A percentile compares a stretch with the other conserved stretches of the same genome.
Evolutionary conservation across 2,113 vertebrate species (phyloP).

Genomic region (Camelus dromedarius): DNA sequence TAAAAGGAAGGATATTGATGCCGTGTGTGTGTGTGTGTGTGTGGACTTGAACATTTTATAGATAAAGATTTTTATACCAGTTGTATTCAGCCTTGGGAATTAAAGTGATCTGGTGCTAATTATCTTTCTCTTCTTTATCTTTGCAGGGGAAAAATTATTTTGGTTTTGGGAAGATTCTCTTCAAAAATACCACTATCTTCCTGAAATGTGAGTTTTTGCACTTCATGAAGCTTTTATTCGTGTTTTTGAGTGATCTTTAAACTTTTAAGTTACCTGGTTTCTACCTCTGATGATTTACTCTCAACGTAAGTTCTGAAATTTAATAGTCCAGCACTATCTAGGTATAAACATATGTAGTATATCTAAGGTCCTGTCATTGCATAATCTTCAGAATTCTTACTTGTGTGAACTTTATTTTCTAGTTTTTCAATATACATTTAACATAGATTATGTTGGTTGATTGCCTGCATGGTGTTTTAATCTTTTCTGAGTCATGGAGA

Average conservation of each 20-base stretch:
- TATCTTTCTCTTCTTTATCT: slow-evolving; percentile 67
- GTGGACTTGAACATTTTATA: slow-evolving; percentile 22
- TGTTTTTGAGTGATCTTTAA: slow-evolving; percentile 29
- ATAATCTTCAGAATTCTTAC: slow-evolving; percentile 14
- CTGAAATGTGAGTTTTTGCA: slow-evolving; percentile 89
- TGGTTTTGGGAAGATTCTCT: slow-evolving; percentile 91
- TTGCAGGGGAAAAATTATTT: slow-evolving; percentile 87
- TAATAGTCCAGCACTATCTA: background rate
- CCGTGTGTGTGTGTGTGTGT: background rate
- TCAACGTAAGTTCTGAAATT: slow-evolving; percentile 25
- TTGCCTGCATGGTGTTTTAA: slow-evolving; percentile 34
- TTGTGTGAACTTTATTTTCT: slow-evolving; percentile 51
- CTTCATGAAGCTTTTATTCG: slow-evolving; percentile 59
- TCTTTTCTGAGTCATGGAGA: background rate
- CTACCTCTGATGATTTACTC: background rate
- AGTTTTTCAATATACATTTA: background rate
- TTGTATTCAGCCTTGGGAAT: background rate
- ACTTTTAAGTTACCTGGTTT: slow-evolving; percentile 46
- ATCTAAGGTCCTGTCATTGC: slow-evolving; percentile 27
- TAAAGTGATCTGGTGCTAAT: slow-evolving; percentile 52
- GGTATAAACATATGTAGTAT: background rate
- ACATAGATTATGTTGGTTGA: background rate
- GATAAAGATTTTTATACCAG: slow-evolving; percentile 55
- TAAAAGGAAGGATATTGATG: background rate
- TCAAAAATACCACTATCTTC: slow-evolving; percentile 89